Evolutionary conservation across 2,113 vertebrate genomes (phyloP), one percentile per base, ranked within the genome.

Genomic region (Anser cygnoides): DNA sequence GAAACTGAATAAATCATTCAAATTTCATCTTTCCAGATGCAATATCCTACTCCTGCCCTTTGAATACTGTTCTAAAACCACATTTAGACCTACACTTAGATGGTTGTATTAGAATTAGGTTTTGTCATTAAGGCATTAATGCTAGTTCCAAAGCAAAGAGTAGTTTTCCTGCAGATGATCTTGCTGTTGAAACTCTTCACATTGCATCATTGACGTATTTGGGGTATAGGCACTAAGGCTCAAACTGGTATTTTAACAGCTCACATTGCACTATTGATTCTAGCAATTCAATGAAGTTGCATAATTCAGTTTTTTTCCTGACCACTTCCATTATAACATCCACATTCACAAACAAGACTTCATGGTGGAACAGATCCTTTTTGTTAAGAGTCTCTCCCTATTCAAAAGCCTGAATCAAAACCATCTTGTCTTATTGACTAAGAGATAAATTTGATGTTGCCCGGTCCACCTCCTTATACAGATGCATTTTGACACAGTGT

Each of bases 401-500:
- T 93, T 96, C 85, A 89, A 65, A 96, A 83, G 74, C 93, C 91
- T 88, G 90, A 91, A 94, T 98, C 95, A 96, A 97, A 97, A 93
- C 77, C 91, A 95, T 89, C 93, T 96, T 97, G 96, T 98, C 97
- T 97, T 97, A 96, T 96, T 95, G 96, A 96, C 97, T 97, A 90
- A 95, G 88, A 95, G 96, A 97, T 93, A 96, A 94, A 94, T 94
- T 95, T 95, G 76, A 95, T 93, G 96, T 97, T 96, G 94, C 95
- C 97, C 77, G 75, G 97, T 97, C 98, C 98, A 93, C 97, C 96
- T 97, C 93, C 94, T 94, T 95, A 83, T 93, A 95, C 96, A 97
- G 97, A 97, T 96, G 96, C 97, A 96, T 98, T 98, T 98, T 98
- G 98, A 98, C 97, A 98, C 96, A 97, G 97, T 97, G 98, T 97